phyloP scores from a whole-genome alignment of 1,140 invertebrate species.

The Anastrepha obliqua region DNA sequence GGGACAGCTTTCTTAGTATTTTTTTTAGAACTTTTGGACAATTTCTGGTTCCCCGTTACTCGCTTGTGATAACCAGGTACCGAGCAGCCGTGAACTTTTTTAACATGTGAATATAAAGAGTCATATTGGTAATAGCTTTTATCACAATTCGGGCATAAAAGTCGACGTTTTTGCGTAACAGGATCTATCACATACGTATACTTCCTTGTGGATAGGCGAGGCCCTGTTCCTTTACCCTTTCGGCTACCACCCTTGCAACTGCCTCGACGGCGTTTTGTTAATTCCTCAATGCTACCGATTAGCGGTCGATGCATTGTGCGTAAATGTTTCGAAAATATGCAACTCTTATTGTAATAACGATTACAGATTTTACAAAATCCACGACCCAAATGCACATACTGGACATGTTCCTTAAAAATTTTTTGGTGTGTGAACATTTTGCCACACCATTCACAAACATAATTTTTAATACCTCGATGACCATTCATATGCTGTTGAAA shows the following conservation, averaged over 20 bases:
- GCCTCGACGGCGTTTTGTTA: not conserved
- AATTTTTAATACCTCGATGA: not conserved
- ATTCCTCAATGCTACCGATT: conserved; percentile 16
- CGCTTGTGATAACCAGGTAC: not conserved
- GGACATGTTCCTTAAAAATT: not conserved
- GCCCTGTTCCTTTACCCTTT: not conserved
- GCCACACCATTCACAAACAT: conserved; percentile 11
- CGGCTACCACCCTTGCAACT: not conserved
- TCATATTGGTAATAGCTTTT: conserved; percentile 22
- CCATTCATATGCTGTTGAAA: not conserved
- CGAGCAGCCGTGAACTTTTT: not conserved
- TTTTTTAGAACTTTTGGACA: not conserved
- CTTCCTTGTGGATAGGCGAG: not conserved
- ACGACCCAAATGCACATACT: conserved; percentile 8
- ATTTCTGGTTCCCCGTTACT: not conserved
- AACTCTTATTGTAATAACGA: not conserved
- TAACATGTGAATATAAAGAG: not conserved
- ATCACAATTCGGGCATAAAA: conserved; percentile 15
- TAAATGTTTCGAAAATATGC: conserved; percentile 21
- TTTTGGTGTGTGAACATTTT: not conserved
- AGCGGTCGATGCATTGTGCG: not conserved
- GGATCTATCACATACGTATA: not conserved
- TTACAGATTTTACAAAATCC: conserved; percentile 33
- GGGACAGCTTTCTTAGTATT: not conserved
- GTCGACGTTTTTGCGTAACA: not conserved